phyloP scores from a whole-genome alignment of 2,888 invertebrate species.

The Portevinia maculata region DNA sequence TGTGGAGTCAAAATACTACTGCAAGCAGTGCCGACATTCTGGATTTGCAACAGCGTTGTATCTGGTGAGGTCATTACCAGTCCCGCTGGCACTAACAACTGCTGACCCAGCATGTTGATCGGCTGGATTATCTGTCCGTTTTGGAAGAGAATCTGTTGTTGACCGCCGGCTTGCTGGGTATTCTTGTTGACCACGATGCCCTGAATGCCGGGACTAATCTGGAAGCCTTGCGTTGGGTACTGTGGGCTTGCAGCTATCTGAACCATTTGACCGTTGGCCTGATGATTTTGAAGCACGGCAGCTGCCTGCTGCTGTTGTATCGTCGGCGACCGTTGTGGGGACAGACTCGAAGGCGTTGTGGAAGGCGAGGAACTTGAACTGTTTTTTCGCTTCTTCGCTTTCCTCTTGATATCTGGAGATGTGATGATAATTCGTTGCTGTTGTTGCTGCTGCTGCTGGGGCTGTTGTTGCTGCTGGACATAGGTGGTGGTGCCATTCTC shows the following conservation, averaged over 20 bases:
- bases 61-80: slow-evolving; percentile 93
- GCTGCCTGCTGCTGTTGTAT: slow-evolving; percentile 79
- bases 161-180: slow-evolving; percentile 83
- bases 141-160: slow-evolving; percentile 81
- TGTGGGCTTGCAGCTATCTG: slow-evolving; percentile 83
- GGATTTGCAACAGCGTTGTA: slow-evolving; percentile 89
- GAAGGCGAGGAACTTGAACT: slow-evolving; percentile 79
- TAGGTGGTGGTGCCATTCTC: slow-evolving; percentile 80
- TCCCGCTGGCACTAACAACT: slow-evolving; percentile 92
- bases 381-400: slow-evolving; percentile 89
- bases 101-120: slow-evolving; percentile 92
- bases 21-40: slow-evolving; percentile 87
- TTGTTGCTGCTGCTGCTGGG: slow-evolving; percentile 77
- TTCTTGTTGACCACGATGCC: slow-evolving; percentile 86
- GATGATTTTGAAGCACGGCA: slow-evolving; percentile 82
- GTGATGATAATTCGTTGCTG: slow-evolving; percentile 84
- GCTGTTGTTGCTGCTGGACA: slow-evolving; percentile 76
- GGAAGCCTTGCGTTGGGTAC: slow-evolving; percentile 89
- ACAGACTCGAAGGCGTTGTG: slow-evolving; percentile 78
- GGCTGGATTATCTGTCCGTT: slow-evolving; percentile 90
- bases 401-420: slow-evolving; percentile 87
- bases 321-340: slow-evolving; percentile 82
- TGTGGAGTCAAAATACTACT: slow-evolving; percentile 86
- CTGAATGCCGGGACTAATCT: slow-evolving; percentile 90
- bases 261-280: slow-evolving; percentile 80